A percentile compares a stretch with the other conserved stretches of the same genome.
phyloP scores from a whole-genome alignment of 2,888 invertebrate genomes.

The Mythimna vitellina region DNA sequence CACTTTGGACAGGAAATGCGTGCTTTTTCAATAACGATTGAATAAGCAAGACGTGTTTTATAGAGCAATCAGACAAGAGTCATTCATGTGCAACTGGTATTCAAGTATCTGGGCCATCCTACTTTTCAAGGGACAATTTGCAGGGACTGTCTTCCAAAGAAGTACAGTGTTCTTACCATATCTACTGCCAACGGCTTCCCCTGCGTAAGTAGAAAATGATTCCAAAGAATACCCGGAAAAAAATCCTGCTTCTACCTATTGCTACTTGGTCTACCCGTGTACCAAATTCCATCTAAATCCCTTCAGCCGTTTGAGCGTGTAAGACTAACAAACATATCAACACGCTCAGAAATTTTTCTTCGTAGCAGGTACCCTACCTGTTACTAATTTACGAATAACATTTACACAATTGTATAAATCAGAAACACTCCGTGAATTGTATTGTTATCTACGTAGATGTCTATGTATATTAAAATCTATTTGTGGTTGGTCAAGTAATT shows the following conservation, averaged over 20 bases:
- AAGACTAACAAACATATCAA: too few species aligned
- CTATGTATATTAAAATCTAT: neutral
- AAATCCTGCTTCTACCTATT: too few species aligned
- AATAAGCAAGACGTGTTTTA: constrained; percentile 7
- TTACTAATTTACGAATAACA: too few species aligned
- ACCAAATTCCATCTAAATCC: too few species aligned
- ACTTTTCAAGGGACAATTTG: neutral
- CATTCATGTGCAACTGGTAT: neutral
- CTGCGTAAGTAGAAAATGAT: too few species aligned
- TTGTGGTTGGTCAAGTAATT: neutral
- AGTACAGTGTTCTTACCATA: neutral
- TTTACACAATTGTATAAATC: neutral
- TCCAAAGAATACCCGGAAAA: too few species aligned
- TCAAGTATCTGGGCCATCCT: neutral
- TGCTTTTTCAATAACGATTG: constrained; percentile 47
- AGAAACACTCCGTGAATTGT: neutral
- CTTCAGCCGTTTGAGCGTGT: too few species aligned
- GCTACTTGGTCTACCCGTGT: too few species aligned
- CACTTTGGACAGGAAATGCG: constrained; percentile 39
- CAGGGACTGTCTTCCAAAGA: neutral
- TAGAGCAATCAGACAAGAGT: constrained; percentile 19
- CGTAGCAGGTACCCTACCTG: too few species aligned
- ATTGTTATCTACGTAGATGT: neutral
- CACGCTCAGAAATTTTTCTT: too few species aligned
- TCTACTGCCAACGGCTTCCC: too few species aligned